Percentiles rank a stretch among this genome's conserved stretches.
These are phyloP conservation scores for Phlogophora meticulosa DNA, from an alignment of 2,888 invertebrate species.

Conservation along the genomic window DNA sequence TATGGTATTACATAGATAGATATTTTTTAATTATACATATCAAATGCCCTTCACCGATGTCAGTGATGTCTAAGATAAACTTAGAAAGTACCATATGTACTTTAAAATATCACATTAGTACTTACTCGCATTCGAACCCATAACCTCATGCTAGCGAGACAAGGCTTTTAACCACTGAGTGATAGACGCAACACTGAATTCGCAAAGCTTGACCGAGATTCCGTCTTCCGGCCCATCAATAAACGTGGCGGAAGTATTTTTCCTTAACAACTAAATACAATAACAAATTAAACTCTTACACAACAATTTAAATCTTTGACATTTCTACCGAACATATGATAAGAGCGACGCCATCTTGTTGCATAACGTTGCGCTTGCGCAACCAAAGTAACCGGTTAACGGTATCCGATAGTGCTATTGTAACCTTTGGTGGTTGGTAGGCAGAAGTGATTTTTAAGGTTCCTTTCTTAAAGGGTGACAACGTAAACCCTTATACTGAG, in stretches of 20 bases:
- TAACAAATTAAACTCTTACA: slow-evolving; percentile 51
- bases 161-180: too few species aligned
- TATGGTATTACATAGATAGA: too few species aligned
- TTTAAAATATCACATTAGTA: too few species aligned
- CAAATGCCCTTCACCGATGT: too few species aligned
- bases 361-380: slow-evolving; percentile 36
- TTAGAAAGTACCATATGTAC: too few species aligned
- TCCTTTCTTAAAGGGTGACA: neutral
- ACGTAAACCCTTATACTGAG: too few species aligned
- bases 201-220: neutral
- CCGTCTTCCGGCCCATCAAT: neutral
- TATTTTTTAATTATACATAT: too few species aligned
- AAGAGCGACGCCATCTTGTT: slow-evolving; percentile 39
- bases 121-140: too few species aligned
- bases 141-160: too few species aligned
- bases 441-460: slow-evolving; percentile 14
- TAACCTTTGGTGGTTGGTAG: slow-evolving; percentile 33
- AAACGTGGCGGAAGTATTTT: slow-evolving; percentile 36
- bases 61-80: too few species aligned
- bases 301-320: slow-evolving; percentile 49
- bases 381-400: slow-evolving; percentile 41
- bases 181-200: too few species aligned
- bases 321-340: slow-evolving; percentile 52
- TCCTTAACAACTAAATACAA: slow-evolving; percentile 16
- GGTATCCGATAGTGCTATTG: slow-evolving; percentile 28